phyloP scores from a whole-genome alignment of 2,113 vertebrate genomes.

The Dicentrarchus labrax region DNA sequence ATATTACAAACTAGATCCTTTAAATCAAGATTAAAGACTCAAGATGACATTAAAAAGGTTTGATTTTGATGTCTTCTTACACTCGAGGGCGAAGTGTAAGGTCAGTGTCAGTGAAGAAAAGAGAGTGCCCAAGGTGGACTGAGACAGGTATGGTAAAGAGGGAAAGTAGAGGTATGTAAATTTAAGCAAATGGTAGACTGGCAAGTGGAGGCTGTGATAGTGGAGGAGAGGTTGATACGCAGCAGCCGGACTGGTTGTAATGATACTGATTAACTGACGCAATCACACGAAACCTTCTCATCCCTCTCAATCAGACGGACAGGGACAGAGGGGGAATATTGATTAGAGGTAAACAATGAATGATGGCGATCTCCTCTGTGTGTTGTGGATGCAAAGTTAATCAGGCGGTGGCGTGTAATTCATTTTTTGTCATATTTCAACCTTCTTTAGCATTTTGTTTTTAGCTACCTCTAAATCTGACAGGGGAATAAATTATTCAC shows the following conservation, averaged over 20 bases:
- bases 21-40: neutral
- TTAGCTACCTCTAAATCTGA: too few relatives aligned
- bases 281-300: constrained; percentile 23
- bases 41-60: neutral
- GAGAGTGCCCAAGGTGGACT: neutral
- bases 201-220: neutral
- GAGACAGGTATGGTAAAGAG: neutral
- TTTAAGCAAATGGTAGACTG: neutral
- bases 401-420: neutral
- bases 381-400: neutral
- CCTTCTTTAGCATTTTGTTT: neutral
- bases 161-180: neutral
- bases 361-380: neutral
- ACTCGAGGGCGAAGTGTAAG: neutral
- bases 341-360: constrained; percentile 18
- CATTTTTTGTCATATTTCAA: neutral
- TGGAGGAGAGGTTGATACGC: constrained; percentile 4
- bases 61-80: neutral
- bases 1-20: too few relatives aligned
- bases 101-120: neutral
- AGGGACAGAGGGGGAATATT: constrained; percentile 19
- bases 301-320: constrained; percentile 21
- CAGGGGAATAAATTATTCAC: too few relatives aligned
- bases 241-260: neutral
- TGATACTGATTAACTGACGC: constrained; percentile 44